A percentile compares a stretch with the other conserved stretches of the same genome.
These are phyloP conservation scores for Dimorphilus gyrociliatus DNA, from an alignment of 2,888 invertebrate species.

Conservation along the genomic window DNA sequence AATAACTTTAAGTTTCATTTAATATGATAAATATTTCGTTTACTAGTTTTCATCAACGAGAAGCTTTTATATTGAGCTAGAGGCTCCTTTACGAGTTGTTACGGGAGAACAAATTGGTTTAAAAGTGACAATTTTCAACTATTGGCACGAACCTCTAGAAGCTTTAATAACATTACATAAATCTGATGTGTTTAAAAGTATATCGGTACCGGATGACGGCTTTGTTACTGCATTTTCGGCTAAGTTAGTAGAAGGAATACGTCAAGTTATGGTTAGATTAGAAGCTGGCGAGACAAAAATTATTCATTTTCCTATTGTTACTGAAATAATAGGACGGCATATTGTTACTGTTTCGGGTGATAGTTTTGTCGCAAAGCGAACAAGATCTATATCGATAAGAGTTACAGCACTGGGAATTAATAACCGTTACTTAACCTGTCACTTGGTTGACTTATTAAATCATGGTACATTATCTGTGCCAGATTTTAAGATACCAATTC, in stretches of 20 bases:
- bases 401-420: too few relatives aligned
- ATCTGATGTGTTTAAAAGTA: not conserved
- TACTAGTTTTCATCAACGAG: too few relatives aligned
- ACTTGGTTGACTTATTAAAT: too few relatives aligned
- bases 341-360: slow-evolving; percentile 1
- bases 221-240: too few relatives aligned
- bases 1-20: too few relatives aligned
- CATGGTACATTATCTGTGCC: too few relatives aligned
- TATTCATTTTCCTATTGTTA: slow-evolving; percentile 4
- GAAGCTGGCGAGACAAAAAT: slow-evolving; percentile 1
- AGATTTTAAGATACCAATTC: too few relatives aligned
- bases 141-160: slow-evolving; percentile 46
- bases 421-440: too few relatives aligned
- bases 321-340: not conserved
- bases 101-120: slow-evolving; percentile 86
- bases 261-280: not conserved
- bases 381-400: not conserved
- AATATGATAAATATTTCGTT: too few relatives aligned
- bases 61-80: too few relatives aligned
- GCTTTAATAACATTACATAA: slow-evolving; percentile 1
- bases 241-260: too few relatives aligned
- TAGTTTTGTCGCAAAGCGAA: not conserved
- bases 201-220: too few relatives aligned
- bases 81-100: slow-evolving; percentile 42
- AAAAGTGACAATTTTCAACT: slow-evolving; percentile 80